Base-by-base conservation (phyloP, 1,140 invertebrate genomes). In the Calosoma granatense region DNA sequence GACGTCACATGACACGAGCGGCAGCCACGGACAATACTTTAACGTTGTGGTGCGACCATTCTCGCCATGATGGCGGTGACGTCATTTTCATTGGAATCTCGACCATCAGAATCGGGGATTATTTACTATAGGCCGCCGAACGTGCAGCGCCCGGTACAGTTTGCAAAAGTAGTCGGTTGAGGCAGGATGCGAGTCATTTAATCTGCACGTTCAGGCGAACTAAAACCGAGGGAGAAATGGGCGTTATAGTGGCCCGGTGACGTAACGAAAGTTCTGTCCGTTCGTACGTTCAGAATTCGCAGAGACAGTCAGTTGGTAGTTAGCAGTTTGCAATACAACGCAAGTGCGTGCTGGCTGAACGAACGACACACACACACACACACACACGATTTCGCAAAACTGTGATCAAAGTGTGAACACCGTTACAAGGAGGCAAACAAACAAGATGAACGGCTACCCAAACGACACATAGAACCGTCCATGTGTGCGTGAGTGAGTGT, bases 141-240 rank as follows among this genome's bases (percentile, higher is more conserved):
- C 15, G 41, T 11, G 41, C 17, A 17, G 41, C 41, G 41, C 15
- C 41, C 15, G 15, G 15, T 11, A 47, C 41, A 47, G 41, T 47
- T 17, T 47, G 6, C 15, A 47, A 47, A 47, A 6, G 41, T 11
- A 4, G 41, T 47, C 41, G 9, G 15, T 11, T 4, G 41, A 12
- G 41, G 9, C 6, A 3, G 15, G 41, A 47, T 47, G 15, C 41
- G 15, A 47, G 17, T 47, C 15, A 12, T 12, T 12, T 6, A 47
- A 17, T 3, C 6, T 47, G 41, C 41, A 47, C 41, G 15, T 47
- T 6, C 41, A 47, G 4, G 4, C 17, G 41, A 47, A 47, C 15
- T 4, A 47, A 47, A 47, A 36, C n/a, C 26, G 26, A 36, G n/a
- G 26, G 26, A 36, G n/a, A 47, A 47, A 47, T 47, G 41, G 41